Evolutionary conservation across 2,797 vertebrate genomes (phyloP), one percentile per base, ranked within the genome.

Genomic region (Lagocephalus sceleratus): DNA sequence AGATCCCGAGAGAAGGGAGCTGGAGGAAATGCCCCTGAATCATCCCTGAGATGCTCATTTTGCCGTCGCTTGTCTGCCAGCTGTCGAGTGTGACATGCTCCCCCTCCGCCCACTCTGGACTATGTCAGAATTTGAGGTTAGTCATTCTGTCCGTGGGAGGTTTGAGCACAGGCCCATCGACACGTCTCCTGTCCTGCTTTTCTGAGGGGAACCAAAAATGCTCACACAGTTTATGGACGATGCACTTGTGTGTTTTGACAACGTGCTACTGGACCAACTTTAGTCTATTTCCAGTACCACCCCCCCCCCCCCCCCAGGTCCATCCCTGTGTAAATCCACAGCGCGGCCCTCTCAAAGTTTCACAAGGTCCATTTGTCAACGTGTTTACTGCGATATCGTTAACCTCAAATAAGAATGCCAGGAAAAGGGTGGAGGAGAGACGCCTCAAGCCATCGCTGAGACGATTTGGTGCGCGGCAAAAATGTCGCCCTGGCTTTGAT

Each of bases 371-470:
- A 17, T 68, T 49, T 54, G 53, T 75, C 69, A 67, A 42, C n/a
- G 43, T 65, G 51, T 79, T 79, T 58, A 50, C 41, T 43, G 63
- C 82, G 78, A 85, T 67, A 73, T 87, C 82, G 64, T 75, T 67
- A 53, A 72, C 58, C 66, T 67, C 57, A 35, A 66, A 65, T 6
- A 11, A 51, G 44, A 23, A 42, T 58, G 56, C 54, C 65, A 51
- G 55, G 40, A 47, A 44, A 60, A 25, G 29, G 52, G 50, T 1
- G n/a, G 41, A 35, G 35, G 46, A 54, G n/a, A 52, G 40, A 55
- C 10, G 26, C 6, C 35, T 46, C 57, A n/a, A 59, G 56, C 71
- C 53, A 26, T 16, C 20, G 26, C 25, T 20, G 21, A 53, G 59
- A 6, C 22, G 1, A 35, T 57, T 64, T 16, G n/a, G 2, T 19